A percentile compares a stretch with the other conserved stretches of the same genome.
Evolutionary conservation across 2,888 invertebrate species (phyloP).

Genomic region (Thereva unica): DNA sequence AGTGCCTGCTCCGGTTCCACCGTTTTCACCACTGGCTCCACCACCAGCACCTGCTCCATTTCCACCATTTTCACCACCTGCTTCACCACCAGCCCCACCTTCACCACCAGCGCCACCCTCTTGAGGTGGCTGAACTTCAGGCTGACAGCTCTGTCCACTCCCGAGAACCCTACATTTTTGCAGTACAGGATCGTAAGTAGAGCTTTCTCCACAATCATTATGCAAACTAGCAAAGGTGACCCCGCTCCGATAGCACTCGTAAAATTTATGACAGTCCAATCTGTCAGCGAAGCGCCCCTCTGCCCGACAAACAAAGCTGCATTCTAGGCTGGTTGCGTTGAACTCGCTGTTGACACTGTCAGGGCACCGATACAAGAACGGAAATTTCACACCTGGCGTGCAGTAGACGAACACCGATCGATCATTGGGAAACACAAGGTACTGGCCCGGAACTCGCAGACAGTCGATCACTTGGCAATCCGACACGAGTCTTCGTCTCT

Average conservation of each 20-base stretch:
- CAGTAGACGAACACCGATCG: slow-evolving; percentile 12
- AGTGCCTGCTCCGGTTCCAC: not conserved
- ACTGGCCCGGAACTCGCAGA: slow-evolving; percentile 3
- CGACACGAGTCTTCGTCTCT: not conserved
- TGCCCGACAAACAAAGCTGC: slow-evolving; percentile 25
- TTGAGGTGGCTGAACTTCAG: not conserved
- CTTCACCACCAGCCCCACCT: not conserved
- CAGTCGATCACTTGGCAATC: slow-evolving; percentile 39
- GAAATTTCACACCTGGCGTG: not conserved
- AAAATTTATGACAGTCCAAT: slow-evolving; percentile 33
- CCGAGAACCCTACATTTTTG: slow-evolving; percentile 12
- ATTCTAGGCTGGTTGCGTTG: slow-evolving; percentile 14
- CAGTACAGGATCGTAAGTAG: not conserved
- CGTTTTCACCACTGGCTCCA: not conserved
- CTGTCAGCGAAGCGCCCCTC: slow-evolving; percentile 35
- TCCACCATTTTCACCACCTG: not conserved
- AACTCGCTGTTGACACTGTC: slow-evolving; percentile 28
- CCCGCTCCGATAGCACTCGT: slow-evolving; percentile 34
- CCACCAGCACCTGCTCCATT: too few species aligned
- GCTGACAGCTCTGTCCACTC: not conserved
- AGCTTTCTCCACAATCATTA: slow-evolving; percentile 5
- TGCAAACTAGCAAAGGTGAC: not conserved
- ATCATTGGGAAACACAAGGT: slow-evolving; percentile 17
- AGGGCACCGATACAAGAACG: slow-evolving; percentile 23
- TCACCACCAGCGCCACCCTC: not conserved